Evolutionary conservation across 1,140 invertebrate species (phyloP).

Genomic region (Cotesia typhae): DNA sequence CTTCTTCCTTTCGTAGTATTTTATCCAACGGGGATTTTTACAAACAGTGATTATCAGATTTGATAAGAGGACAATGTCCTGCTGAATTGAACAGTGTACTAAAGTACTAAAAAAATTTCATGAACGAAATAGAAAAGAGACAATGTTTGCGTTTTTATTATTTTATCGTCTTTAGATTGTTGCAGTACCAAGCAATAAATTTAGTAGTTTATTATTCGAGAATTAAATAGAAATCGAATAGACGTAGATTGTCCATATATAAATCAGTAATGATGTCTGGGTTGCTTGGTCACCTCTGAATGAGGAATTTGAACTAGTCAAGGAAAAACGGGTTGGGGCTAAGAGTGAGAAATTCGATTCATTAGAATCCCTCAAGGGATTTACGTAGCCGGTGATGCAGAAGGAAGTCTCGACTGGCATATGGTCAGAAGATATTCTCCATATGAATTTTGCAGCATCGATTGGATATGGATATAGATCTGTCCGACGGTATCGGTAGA

Average conservation of each 20-base stretch:
- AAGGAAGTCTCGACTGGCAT: constrained; percentile 12
- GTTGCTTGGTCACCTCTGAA: no score
- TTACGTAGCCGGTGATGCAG: background rate
- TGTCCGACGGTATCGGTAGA: constrained; percentile 2
- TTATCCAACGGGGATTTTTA: background rate
- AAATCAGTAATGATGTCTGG: no score
- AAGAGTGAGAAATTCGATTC: constrained; percentile 40
- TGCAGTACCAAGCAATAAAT: no score
- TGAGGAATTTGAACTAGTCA: background rate
- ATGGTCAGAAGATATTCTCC: constrained; percentile 27
- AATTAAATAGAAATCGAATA: constrained; percentile 1
- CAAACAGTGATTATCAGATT: constrained; percentile 6
- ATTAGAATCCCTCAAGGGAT: constrained; percentile 39
- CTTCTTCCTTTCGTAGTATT: background rate
- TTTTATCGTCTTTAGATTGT: no score
- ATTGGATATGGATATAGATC: constrained; percentile 26
- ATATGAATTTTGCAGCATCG: constrained; percentile 52
- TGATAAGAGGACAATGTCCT: constrained; percentile 1
- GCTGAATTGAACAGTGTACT: no score
- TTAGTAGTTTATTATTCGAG: no score
- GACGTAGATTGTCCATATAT: no score
- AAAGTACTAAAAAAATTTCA: no score
- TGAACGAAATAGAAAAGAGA: no score
- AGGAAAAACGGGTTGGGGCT: background rate
- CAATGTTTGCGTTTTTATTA: no score